Conservation (phyloP, 2,113 vertebrate species). For the Himantopus leucocephalus region DNA sequence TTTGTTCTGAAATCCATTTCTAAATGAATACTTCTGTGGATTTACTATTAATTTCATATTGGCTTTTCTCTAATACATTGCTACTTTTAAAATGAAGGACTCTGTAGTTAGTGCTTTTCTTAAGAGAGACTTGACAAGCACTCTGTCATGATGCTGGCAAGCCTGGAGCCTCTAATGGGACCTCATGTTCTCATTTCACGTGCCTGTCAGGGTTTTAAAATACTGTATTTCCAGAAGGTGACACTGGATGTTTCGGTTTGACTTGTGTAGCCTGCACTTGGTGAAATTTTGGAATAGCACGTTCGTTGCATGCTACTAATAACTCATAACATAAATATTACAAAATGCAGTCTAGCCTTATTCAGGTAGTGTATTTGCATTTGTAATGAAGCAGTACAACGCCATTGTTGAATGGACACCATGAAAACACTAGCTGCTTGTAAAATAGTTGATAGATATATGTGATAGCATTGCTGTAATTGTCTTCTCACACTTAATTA, state of each 20-base stretch:
- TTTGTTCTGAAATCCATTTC: constrained; percentile 21
- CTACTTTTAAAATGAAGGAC: not conserved
- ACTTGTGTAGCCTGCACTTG: not conserved
- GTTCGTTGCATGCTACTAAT: not conserved
- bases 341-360: not conserved
- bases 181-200: not conserved
- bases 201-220: not conserved
- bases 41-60: constrained; percentile 46
- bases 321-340: not conserved
- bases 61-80: constrained; percentile 17
- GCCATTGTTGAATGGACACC: not conserved
- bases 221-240: not conserved
- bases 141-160: constrained; percentile 10
- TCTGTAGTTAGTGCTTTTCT: not conserved
- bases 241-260: not conserved
- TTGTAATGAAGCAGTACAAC: not conserved
- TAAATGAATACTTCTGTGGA: constrained; percentile 33
- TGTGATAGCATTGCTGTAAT: not conserved
- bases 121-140: not conserved
- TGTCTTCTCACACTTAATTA: not conserved
- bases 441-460: not conserved
- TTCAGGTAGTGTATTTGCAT: not conserved
- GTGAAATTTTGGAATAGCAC: not conserved
- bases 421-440: not conserved
- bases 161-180: not conserved